phyloP scores from a whole-genome alignment of 2,888 invertebrate genomes.

The Cyaniris semiargus region DNA sequence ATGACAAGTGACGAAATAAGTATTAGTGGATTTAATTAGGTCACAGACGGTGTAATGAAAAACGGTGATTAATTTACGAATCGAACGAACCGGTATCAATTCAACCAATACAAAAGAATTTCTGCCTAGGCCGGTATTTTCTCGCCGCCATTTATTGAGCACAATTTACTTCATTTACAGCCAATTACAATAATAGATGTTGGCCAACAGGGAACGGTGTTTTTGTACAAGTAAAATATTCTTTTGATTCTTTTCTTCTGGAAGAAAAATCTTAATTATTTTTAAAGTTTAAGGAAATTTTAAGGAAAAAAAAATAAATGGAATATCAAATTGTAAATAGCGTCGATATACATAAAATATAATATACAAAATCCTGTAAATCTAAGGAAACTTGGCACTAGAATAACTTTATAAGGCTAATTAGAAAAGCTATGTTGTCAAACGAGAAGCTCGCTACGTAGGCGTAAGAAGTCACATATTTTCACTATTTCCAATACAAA shows the following conservation, averaged over 20 bases:
- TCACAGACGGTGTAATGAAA: neutral
- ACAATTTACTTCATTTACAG: constrained; percentile 57
- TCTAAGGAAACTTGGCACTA: constrained; percentile 2
- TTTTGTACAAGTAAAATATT: neutral
- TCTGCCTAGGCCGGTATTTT: constrained; percentile 45
- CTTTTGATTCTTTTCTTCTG: neutral
- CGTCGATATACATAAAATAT: no score
- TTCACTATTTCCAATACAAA: neutral
- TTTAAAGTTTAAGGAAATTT: neutral
- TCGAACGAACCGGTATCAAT: constrained; percentile 26
- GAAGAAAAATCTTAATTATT: neutral
- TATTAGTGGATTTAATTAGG: constrained; percentile 12
- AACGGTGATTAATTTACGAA: constrained; percentile 4
- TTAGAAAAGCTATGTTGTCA: constrained; percentile 20
- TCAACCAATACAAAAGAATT: constrained; percentile 36
- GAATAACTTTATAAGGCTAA: constrained; percentile 22
- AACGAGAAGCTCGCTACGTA: neutral
- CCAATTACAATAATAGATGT: constrained; percentile 56
- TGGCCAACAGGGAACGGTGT: constrained; percentile 43
- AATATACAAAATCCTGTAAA: neutral
- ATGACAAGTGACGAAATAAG: constrained; percentile 11
- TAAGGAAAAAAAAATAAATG: no score
- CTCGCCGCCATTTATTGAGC: constrained; percentile 50
- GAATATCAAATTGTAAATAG: neutral
- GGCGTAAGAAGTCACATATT: neutral